Conservation (phyloP, 2,888 invertebrate genomes). For the Thelaira solivaga region DNA sequence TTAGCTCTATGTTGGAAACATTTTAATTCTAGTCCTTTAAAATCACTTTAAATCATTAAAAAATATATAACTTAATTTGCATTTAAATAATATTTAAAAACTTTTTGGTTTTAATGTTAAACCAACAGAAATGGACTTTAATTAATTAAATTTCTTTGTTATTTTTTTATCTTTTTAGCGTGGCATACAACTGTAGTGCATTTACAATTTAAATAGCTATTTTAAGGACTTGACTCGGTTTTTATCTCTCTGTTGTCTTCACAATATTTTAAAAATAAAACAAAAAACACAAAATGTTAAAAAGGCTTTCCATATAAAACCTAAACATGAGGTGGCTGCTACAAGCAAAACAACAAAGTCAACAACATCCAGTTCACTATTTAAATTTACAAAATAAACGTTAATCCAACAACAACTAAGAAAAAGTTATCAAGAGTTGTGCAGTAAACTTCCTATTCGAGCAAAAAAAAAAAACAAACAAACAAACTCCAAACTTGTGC, state of each 20-base stretch:
- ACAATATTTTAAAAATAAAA: not conserved
- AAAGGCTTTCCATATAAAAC: constrained; percentile 17
- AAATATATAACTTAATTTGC: too few relatives aligned
- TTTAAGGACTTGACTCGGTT: constrained; percentile 32
- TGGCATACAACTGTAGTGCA: constrained; percentile 14
- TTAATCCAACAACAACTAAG: constrained; percentile 1
- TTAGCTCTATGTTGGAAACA: too few relatives aligned
- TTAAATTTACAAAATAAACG: constrained; percentile 9
- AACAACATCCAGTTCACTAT: constrained; percentile 23
- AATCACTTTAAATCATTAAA: too few relatives aligned
- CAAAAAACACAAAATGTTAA: constrained; percentile 8
- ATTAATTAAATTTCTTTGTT: constrained; percentile 13
- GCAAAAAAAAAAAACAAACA: constrained; percentile 2
- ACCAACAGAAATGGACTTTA: too few relatives aligned
- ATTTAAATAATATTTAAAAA: too few relatives aligned
- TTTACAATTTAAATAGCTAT: constrained; percentile 18
- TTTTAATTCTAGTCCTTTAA: too few relatives aligned
- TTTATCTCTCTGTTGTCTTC: not conserved
- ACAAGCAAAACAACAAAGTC: constrained; percentile 36
- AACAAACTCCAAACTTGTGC: not conserved
- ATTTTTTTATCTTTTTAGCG: constrained; percentile 36
- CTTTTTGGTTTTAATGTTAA: too few relatives aligned
- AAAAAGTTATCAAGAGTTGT: constrained; percentile 55
- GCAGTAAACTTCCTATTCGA: constrained; percentile 51
- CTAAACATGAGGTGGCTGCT: constrained; percentile 45